Evolutionary conservation across 2,113 vertebrate genomes (phyloP), one percentile per base, ranked within the genome.

Genomic region (Percina caprodes): DNA sequence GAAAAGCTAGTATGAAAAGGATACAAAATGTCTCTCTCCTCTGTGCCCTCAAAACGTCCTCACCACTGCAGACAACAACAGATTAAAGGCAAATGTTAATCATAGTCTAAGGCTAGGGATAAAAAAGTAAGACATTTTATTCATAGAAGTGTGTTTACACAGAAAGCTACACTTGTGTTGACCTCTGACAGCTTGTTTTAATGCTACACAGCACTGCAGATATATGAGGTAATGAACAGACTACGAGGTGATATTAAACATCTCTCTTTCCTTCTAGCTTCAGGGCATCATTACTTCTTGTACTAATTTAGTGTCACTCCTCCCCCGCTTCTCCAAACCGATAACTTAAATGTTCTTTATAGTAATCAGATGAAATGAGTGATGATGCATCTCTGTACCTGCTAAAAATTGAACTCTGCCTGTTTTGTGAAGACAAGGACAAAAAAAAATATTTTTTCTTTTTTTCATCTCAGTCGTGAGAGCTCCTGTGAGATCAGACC

Each of bases 341-440:
- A 80, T 85, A 59, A 51, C 71, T 78, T 21, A 81, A 24, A 79
- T 75, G 71, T 63, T 72, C 62, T 69, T 71, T 35, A 46, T 54
- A 66, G 71, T 73, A 76, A 80, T 86, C 69, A 73, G 70, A 19
- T 51, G 45, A 48, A 78, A 83, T 89, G 54, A 86, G 21, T 66
- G 74, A 71, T 6, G 35, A 23, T 6, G 52, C 62, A 62, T 82
- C 56, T 74, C 48, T 73, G 21, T 74, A 75, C 45, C 72, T 54
- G 63, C 63, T 42, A 73, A 70, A 77, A 23, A 74, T 21, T 0
- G 12, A 71, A 61, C n/a, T 18, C 11, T 18, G 30, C 39, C 7
- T 1, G 46, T 69, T 77, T 63, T 84, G 51, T 19, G n/a, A 16
- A 63, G 33, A 15, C 71, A 61, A 59, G 55, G 60, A 16, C 45